Evolutionary conservation across 1,140 invertebrate genomes (phyloP).

Genomic region (Physella acuta): DNA sequence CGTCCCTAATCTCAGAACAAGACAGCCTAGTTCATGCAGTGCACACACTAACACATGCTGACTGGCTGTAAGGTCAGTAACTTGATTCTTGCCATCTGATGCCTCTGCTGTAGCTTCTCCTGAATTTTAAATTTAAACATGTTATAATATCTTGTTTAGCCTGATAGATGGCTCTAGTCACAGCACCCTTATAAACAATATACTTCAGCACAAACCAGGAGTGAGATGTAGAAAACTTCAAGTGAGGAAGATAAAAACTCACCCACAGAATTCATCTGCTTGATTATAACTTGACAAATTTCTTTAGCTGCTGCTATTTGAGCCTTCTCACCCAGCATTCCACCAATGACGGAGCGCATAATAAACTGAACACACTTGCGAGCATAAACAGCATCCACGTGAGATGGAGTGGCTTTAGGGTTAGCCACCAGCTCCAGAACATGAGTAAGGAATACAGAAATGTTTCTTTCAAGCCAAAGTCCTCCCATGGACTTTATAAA

Average conservation of each 20-base stretch:
- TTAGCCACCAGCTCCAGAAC: slow-evolving; percentile 85
- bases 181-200: too few species aligned
- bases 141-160: too few species aligned
- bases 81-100: slow-evolving; percentile 43
- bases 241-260: too few species aligned
- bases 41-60: slow-evolving; percentile 91
- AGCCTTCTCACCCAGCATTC: slow-evolving; percentile 93
- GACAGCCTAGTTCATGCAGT: slow-evolving; percentile 79
- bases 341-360: slow-evolving; percentile 84
- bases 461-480: slow-evolving; percentile 90
- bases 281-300: slow-evolving; percentile 85
- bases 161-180: too few species aligned
- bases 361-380: slow-evolving; percentile 97
- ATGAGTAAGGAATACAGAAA: slow-evolving; percentile 82
- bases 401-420: slow-evolving; percentile 89
- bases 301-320: slow-evolving; percentile 90
- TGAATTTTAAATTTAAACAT: slow-evolving; percentile 26
- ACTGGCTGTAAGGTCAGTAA: slow-evolving; percentile 63
- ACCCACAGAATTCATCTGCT: slow-evolving; percentile 80
- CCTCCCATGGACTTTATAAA: slow-evolving; percentile 90
- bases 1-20: slow-evolving; percentile 84
- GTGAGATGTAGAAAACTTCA: too few species aligned
- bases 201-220: too few species aligned
- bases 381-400: slow-evolving; percentile 96
- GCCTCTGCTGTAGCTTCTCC: slow-evolving; percentile 50